These are phyloP conservation scores for Artibeus jamaicensis DNA, from an alignment of 2,797 vertebrate genomes.

Conservation along the genomic window DNA sequence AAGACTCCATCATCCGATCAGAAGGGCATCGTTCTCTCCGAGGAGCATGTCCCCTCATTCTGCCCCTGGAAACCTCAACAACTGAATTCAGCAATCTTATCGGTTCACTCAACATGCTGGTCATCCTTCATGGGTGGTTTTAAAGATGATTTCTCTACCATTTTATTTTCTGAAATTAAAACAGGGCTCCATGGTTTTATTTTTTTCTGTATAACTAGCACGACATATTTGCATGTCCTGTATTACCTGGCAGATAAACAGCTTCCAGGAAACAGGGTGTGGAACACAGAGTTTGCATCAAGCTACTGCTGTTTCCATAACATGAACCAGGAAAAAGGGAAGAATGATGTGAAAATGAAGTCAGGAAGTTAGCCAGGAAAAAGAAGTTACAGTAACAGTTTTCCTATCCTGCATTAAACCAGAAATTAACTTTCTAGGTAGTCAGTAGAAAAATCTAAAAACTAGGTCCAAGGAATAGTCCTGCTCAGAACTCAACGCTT, in stretches of 20 bases:
- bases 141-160: background rate
- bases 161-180: conserved; percentile 14
- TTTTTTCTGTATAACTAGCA: background rate
- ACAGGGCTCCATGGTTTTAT: background rate
- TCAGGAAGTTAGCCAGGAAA: background rate
- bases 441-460: background rate
- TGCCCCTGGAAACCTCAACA: background rate
- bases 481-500: background rate
- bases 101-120: background rate
- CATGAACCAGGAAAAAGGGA: background rate
- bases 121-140: background rate
- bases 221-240: background rate
- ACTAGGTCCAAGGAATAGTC: background rate
- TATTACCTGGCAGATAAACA: background rate
- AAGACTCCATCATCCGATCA: background rate
- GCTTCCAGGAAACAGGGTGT: background rate
- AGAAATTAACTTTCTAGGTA: background rate
- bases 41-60: background rate
- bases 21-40: background rate
- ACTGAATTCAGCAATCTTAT: background rate
- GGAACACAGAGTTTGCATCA: background rate
- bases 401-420: background rate
- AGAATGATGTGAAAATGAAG: background rate
- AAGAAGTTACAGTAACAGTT: background rate
- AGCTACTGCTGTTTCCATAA: background rate